These are phyloP conservation scores for Nemotelus nigrinus DNA, from an alignment of 2,888 invertebrate species.

Conservation along the genomic window DNA sequence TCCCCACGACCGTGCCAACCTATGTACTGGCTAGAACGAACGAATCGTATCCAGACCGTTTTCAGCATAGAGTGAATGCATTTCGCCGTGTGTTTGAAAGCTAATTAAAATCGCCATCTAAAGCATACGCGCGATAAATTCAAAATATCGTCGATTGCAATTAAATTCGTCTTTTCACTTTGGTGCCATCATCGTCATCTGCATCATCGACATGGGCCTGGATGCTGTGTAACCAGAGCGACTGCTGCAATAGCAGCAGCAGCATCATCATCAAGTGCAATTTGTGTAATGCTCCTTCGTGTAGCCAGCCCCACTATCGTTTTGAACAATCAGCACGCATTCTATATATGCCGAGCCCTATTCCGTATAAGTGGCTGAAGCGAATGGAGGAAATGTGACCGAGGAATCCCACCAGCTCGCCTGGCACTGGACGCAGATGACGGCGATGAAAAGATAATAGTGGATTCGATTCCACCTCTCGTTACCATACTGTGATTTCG, in stretches of 20 bases:
- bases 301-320: slow-evolving; percentile 27
- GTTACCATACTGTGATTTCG: slow-evolving; percentile 28
- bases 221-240: not conserved
- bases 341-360: slow-evolving; percentile 16
- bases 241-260: not conserved
- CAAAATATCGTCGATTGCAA: slow-evolving; percentile 44
- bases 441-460: not conserved
- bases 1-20: not conserved
- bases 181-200: slow-evolving; percentile 41
- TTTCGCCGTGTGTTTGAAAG: slow-evolving; percentile 7
- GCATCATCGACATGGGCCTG: not conserved
- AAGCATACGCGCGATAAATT: slow-evolving; percentile 44
- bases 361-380: not conserved
- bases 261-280: slow-evolving; percentile 40
- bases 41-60: slow-evolving; percentile 17
- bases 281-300: slow-evolving; percentile 39
- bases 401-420: slow-evolving; percentile 18
- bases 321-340: slow-evolving; percentile 27
- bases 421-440: slow-evolving; percentile 31
- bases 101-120: slow-evolving; percentile 45
- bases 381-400: slow-evolving; percentile 9
- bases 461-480: slow-evolving; percentile 30
- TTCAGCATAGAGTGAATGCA: not conserved
- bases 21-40: not conserved
- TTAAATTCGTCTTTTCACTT: slow-evolving; percentile 46